A percentile compares a stretch with the other conserved stretches of the same genome.
These are phyloP conservation scores for Luscinia luscinia DNA, from an alignment of 2,797 vertebrate genomes.

Conservation along the genomic window DNA sequence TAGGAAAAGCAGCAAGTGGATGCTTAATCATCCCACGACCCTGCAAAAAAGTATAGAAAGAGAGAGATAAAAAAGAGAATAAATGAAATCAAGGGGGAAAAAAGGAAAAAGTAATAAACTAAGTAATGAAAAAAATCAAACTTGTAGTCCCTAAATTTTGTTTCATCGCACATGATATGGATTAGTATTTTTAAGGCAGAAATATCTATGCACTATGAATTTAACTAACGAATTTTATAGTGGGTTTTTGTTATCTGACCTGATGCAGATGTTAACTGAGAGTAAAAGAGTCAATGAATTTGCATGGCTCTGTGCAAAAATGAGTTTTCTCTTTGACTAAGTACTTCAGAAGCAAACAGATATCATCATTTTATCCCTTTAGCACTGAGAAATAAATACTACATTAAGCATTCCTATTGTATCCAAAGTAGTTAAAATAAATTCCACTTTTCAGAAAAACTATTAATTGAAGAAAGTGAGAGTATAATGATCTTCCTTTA, in stretches of 20 bases:
- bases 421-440: background rate
- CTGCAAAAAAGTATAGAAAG: background rate
- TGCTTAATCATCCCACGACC: background rate
- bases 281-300: background rate
- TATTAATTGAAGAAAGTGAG: background rate
- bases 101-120: background rate
- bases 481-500: background rate
- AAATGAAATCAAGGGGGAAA: rapidly evolving
- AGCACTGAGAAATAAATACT: background rate
- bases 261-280: background rate
- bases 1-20: background rate
- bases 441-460: background rate
- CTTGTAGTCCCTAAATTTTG: background rate
- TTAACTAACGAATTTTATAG: background rate
- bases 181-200: background rate
- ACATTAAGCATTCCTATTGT: background rate
- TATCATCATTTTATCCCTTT: background rate
- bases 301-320: background rate
- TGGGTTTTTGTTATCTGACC: background rate
- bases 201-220: background rate
- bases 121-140: background rate
- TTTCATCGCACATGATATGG: background rate
- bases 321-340: background rate
- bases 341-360: background rate
- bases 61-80: background rate